Conservation (phyloP, 30 jellyfish, hydroid and myxozoan species). For the Hydra vulgaris region DNA sequence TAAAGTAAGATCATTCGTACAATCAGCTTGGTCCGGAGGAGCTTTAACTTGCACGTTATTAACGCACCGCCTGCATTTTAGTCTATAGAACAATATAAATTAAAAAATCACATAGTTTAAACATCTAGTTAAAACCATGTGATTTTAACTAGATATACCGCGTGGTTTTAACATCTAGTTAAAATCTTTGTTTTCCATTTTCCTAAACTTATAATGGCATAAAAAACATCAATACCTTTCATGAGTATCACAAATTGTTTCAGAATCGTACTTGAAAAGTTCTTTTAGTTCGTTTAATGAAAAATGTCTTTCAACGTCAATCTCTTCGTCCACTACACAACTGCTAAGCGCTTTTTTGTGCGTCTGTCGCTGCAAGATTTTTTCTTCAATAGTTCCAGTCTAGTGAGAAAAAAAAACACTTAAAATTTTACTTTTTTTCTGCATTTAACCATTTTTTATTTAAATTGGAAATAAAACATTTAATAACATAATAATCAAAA, state of each 20-base stretch:
- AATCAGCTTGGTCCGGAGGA: constrained; percentile 92
- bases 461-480: too few relatives aligned
- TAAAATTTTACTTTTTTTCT: neutral
- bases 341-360: constrained; percentile 99
- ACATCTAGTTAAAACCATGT: too few relatives aligned
- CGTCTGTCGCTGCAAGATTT: constrained; percentile 93
- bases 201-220: too few relatives aligned
- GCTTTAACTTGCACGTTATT: constrained; percentile 76
- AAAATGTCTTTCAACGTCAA: constrained; percentile 93
- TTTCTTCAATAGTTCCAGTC: constrained; percentile 99
- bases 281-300: constrained; percentile 80
- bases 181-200: too few relatives aligned
- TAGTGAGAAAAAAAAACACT: constrained; percentile 6
- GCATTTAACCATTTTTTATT: too few relatives aligned
- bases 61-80: constrained; percentile 94
- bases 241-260: constrained; percentile 83
- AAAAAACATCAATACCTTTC: constrained; percentile 41
- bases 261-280: constrained; percentile 58
- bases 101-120: too few relatives aligned
- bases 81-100: constrained; percentile 37
- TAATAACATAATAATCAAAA: too few relatives aligned
- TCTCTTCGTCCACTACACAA: constrained; percentile 97
- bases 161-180: too few relatives aligned
- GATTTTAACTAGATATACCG: too few relatives aligned
- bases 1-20: constrained; percentile 68